phyloP scores from a whole-genome alignment of 2,113 vertebrate genomes.

The Halichoerus grypus region DNA sequence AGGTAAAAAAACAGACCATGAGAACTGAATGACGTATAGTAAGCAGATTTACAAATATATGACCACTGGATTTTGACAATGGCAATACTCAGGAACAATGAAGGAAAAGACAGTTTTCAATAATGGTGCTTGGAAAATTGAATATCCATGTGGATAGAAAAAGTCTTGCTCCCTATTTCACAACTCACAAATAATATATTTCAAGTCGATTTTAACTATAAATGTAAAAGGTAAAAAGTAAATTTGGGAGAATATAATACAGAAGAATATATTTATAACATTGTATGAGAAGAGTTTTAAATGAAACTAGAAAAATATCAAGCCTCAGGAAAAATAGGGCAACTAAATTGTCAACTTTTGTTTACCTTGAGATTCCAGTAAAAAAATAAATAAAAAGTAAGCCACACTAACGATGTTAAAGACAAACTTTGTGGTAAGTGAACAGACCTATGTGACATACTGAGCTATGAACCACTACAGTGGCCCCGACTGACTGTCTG shows the following conservation, averaged over 20 bases:
- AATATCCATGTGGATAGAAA: background rate
- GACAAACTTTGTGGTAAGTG: slow-evolving; percentile 97
- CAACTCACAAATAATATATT: background rate
- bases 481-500: background rate
- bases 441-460: slow-evolving; percentile 96
- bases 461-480: slow-evolving; percentile 91
- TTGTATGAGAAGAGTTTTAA: background rate
- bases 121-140: background rate
- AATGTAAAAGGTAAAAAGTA: background rate
- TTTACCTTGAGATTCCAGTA: background rate
- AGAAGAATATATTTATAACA: background rate
- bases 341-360: background rate
- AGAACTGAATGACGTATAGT: background rate
- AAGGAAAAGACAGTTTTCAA: background rate
- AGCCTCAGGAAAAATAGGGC: background rate
- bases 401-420: slow-evolving; percentile 91
- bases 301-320: background rate
- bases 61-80: background rate
- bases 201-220: background rate
- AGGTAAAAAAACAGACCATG: background rate
- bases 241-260: background rate
- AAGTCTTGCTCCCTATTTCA: background rate
- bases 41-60: background rate
- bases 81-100: background rate
- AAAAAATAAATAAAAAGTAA: background rate